Conservation (phyloP, 2,888 invertebrate genomes). For the Rhingia rostrata region DNA sequence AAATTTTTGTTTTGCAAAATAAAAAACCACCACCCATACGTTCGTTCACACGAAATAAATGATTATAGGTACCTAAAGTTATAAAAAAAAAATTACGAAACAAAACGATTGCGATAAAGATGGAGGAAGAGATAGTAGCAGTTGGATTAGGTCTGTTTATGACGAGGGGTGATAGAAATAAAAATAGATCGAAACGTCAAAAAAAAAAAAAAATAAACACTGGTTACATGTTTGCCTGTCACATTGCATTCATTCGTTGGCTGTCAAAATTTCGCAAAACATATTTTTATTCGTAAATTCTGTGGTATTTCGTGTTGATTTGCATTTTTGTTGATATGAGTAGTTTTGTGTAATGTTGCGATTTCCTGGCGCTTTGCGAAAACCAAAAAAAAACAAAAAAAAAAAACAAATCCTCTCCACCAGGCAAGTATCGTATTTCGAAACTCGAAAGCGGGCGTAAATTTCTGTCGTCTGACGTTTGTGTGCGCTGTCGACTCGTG, state of each 20-base stretch:
- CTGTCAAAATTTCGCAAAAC: conserved; percentile 11
- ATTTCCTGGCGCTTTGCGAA: conserved; percentile 25
- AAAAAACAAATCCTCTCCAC: conserved; percentile 1
- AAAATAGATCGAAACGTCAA: conserved; percentile 14
- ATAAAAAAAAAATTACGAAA: conserved; percentile 18
- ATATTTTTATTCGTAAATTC: background rate
- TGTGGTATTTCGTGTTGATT: too few species aligned
- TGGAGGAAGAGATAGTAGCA: background rate
- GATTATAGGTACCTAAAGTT: conserved; percentile 5
- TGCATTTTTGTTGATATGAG: background rate
- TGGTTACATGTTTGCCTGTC: conserved; percentile 15
- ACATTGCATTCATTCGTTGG: conserved; percentile 8
- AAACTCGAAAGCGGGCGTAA: conserved; percentile 5
- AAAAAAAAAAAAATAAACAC: conserved; percentile 26
- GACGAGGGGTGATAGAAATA: background rate
- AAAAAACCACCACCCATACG: background rate
- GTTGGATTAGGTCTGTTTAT: background rate
- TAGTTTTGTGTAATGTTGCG: background rate
- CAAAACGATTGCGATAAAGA: conserved; percentile 42
- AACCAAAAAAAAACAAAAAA: too few species aligned
- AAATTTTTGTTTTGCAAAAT: conserved; percentile 17
- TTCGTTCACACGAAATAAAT: conserved; percentile 21
- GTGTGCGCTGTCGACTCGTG: background rate
- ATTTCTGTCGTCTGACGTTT: conserved; percentile 42
- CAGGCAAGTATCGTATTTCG: conserved; percentile 44